phyloP scores from a whole-genome alignment of 2,888 invertebrate species.

The Julus scandinavius region DNA sequence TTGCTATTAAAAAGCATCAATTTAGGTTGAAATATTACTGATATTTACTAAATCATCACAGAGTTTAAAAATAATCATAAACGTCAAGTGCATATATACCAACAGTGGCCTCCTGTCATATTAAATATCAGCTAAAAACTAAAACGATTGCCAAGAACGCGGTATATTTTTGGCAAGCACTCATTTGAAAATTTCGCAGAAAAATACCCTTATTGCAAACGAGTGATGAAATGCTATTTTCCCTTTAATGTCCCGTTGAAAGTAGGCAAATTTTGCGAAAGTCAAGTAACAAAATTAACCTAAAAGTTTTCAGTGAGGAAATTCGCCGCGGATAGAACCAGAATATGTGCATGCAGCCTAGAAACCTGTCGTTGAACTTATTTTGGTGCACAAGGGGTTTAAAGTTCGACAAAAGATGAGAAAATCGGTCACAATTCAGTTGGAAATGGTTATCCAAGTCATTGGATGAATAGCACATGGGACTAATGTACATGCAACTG shows the following conservation, averaged over 20 bases:
- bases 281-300: too few relatives aligned
- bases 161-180: background rate
- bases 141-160: background rate
- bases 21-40: too few relatives aligned
- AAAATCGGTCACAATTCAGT: conserved; percentile 8
- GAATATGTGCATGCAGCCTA: background rate
- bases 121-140: background rate
- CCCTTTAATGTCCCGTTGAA: background rate
- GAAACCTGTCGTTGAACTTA: conserved; percentile 28
- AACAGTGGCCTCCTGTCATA: background rate
- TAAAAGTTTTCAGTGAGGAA: background rate
- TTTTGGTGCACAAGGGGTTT: conserved; percentile 4
- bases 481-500: too few relatives aligned
- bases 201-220: background rate
- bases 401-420: background rate
- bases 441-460: background rate
- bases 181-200: background rate
- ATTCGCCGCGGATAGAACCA: background rate
- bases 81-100: too few relatives aligned
- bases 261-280: background rate
- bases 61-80: background rate
- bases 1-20: too few relatives aligned
- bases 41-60: too few relatives aligned
- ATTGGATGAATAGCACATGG: background rate
- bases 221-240: background rate